phyloP scores from a whole-genome alignment of 2,888 invertebrate species.

The Drosophila trichaetosa region DNA sequence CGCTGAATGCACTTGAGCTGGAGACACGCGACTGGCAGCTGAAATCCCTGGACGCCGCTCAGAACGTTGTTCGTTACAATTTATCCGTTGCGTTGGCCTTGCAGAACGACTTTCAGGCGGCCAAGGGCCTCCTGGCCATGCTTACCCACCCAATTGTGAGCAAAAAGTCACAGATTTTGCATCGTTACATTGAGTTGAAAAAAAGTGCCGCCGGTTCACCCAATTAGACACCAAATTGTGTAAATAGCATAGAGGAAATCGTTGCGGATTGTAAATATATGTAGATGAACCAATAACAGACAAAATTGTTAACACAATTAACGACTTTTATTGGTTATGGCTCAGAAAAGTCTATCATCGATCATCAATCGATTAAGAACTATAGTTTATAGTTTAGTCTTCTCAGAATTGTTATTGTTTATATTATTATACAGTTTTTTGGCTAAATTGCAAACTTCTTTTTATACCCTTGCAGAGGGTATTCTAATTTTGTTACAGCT shows the following conservation, averaged over 20 bases:
- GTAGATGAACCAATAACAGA: slow-evolving; percentile 23
- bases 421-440: neutral
- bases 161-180: slow-evolving; percentile 83
- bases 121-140: slow-evolving; percentile 78
- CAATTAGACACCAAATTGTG: slow-evolving; percentile 70
- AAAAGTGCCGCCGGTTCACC: slow-evolving; percentile 29
- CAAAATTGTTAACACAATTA: neutral
- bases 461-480: neutral
- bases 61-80: slow-evolving; percentile 91
- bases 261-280: slow-evolving; percentile 55
- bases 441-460: neutral
- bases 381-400: neutral
- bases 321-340: neutral
- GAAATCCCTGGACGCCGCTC: slow-evolving; percentile 87
- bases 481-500: neutral
- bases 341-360: neutral
- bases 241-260: slow-evolving; percentile 61
- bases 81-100: slow-evolving; percentile 91
- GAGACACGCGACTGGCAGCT: slow-evolving; percentile 86
- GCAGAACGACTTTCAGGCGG: slow-evolving; percentile 90
- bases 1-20: slow-evolving; percentile 86
- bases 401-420: neutral
- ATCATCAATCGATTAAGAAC: neutral
- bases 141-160: slow-evolving; percentile 83
- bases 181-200: slow-evolving; percentile 86